Evolutionary conservation across 2,888 invertebrate genomes (phyloP), one percentile per base, ranked within the genome.

Genomic region (Ormia ochracea): DNA sequence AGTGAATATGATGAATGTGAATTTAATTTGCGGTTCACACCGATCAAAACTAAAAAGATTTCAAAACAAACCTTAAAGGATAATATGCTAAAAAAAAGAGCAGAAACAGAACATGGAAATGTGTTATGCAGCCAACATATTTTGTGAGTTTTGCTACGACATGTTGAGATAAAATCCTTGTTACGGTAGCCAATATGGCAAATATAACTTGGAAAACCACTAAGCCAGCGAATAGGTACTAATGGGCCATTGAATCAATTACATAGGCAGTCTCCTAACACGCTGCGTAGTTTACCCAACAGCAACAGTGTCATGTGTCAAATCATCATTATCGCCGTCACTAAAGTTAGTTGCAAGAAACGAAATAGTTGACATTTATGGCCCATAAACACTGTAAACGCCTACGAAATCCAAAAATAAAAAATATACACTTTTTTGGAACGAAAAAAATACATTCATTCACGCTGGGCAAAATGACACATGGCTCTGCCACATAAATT

Each of bases 371-470:
- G 84, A 83, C 85, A 84, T 82, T 85, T 84, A 85, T 84, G 85
- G 80, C 75, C 83, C 84, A 85, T 86, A 85, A 86, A 86, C 85
- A 85, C 70, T 79, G 87, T 85, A 81, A 77, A 85, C 87, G 87
- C 87, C 87, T 84, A 81, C 87, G 83, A 84, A 84, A 84, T 81
- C 33, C 43, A 82, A 82, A 84, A 41, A 56, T 48, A 54, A 82
- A 81, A 83, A 41, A 61, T 65, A 72, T 78, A 76, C 41, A 63
- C 43, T 56, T 43, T 23, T 59, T 21, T 45, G 19, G 48, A 63
- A 28, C 75, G 41, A 79, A 75, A 50, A 76, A 66, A 28, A 81
- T 61, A 79, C 81, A 80, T 77, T 28, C 10, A 52, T 6, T 14
- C 12, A 45, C 21, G 23, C 23, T 48, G 14, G 12, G 6, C 10